Percentiles rank a stretch among this genome's conserved stretches.
Evolutionary conservation across 2,888 invertebrate species (phyloP).

Genomic region (Andrena fulva): DNA sequence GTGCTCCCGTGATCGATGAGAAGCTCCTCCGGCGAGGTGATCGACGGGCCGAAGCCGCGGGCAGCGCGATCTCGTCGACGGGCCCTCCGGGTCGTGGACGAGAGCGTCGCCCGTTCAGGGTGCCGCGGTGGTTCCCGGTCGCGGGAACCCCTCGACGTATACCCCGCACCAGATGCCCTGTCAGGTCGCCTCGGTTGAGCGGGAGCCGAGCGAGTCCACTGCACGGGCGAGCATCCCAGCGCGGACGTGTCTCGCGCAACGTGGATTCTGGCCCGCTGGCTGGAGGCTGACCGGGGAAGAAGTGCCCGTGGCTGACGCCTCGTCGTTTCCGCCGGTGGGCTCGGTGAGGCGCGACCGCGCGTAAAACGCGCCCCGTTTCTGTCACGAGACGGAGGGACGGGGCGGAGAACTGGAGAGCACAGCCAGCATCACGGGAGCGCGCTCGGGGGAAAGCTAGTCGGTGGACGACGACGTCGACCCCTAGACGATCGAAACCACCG

Average conservation of each 20-base stretch:
- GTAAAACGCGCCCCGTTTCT: slow-evolving; percentile 27
- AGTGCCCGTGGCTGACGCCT: not conserved
- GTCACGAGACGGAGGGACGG: slow-evolving; percentile 56
- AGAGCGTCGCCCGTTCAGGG: not conserved
- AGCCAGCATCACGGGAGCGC: slow-evolving; percentile 63
- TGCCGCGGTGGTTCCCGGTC: too few relatives aligned
- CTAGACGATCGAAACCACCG: slow-evolving; percentile 71
- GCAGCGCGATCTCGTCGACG: not conserved
- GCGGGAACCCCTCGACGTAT: too few relatives aligned
- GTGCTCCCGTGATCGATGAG: slow-evolving; percentile 21
- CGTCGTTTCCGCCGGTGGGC: not conserved
- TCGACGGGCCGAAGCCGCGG: not conserved
- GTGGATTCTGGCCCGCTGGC: not conserved
- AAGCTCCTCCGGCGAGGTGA: not conserved
- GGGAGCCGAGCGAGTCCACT: slow-evolving; percentile 40
- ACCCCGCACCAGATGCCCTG: not conserved
- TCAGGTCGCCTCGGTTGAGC: not conserved
- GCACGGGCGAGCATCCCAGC: not conserved
- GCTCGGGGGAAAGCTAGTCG: slow-evolving; percentile 60
- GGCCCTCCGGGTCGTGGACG: not conserved
- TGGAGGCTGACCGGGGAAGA: not conserved
- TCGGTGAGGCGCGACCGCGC: not conserved
- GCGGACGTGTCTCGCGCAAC: slow-evolving; percentile 9
- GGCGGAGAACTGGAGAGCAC: slow-evolving; percentile 20
- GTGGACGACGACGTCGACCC: slow-evolving; percentile 61